Evolutionary conservation across 2,113 vertebrate species (phyloP).

Genomic region (Tyrannus savana): DNA sequence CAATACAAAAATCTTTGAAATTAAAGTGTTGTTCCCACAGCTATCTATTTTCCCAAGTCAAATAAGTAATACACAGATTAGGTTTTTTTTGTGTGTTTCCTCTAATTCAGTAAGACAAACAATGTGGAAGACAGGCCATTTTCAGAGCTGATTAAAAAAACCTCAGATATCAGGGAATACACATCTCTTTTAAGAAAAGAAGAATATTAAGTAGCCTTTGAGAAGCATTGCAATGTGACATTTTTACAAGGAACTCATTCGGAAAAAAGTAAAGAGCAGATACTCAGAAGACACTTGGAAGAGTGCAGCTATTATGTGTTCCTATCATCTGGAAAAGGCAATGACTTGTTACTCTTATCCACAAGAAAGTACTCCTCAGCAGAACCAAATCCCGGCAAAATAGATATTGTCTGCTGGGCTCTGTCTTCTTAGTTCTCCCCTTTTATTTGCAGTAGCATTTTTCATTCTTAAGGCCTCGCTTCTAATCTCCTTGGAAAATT

Average conservation of each 20-base stretch:
- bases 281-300: constrained; percentile 4
- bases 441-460: constrained; percentile 51
- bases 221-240: background rate
- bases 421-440: constrained; percentile 11
- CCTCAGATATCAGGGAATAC: background rate
- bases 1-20: constrained; percentile 6
- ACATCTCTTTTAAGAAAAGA: constrained; percentile 25
- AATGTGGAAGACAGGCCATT: background rate
- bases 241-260: constrained; percentile 49
- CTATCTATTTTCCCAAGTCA: background rate
- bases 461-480: background rate
- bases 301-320: constrained; percentile 19
- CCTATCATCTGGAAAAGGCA: constrained; percentile 18
- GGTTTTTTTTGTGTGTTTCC: background rate
- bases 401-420: background rate
- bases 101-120: constrained; percentile 11
- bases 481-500: constrained; percentile 47
- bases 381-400: constrained; percentile 52
- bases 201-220: constrained; percentile 34
- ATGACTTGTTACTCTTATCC: constrained; percentile 21
- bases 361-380: constrained; percentile 7
- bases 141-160: constrained; percentile 37
- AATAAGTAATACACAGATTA: background rate
- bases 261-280: constrained; percentile 42
- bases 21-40: background rate